Evolutionary conservation across 2,888 invertebrate genomes (phyloP).

Genomic region (Clistopyga incitator): DNA sequence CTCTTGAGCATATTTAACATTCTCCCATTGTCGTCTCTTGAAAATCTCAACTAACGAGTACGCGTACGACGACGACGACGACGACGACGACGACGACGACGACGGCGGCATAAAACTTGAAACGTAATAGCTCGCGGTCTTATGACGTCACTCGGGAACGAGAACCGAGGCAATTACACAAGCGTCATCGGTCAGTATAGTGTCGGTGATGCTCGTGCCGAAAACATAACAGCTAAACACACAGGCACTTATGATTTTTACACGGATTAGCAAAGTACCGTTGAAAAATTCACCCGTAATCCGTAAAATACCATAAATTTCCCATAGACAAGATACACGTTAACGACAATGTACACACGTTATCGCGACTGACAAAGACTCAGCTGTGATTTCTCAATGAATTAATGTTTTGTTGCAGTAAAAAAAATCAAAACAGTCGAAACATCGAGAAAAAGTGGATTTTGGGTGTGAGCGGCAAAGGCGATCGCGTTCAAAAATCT

Average conservation of each 20-base stretch:
- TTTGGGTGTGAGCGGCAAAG: not conserved
- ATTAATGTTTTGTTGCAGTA: slow-evolving; percentile 59
- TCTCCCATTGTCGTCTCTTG: not conserved
- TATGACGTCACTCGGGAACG: slow-evolving; percentile 79
- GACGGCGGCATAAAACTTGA: slow-evolving; percentile 49
- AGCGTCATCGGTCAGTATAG: slow-evolving; percentile 80
- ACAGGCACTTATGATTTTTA: slow-evolving; percentile 7
- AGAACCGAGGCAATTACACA: slow-evolving; percentile 75
- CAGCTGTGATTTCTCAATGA: not conserved
- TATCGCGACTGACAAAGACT: no score
- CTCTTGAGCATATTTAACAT: not conserved
- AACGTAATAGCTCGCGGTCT: slow-evolving; percentile 63
- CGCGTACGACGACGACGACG: slow-evolving; percentile 20
- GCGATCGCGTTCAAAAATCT: slow-evolving; percentile 21
- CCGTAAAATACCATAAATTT: no score
- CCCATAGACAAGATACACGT: no score
- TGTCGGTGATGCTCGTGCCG: slow-evolving; percentile 42
- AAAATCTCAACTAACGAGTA: not conserved
- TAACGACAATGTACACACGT: no score
- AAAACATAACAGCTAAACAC: slow-evolving; percentile 8
- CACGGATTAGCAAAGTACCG: not conserved
- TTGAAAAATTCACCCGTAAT: not conserved
- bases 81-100: slow-evolving; percentile 18
- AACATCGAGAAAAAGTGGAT: slow-evolving; percentile 7
- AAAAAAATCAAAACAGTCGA: slow-evolving; percentile 41